A percentile compares a stretch with the other conserved stretches of the same genome.
Conservation (phyloP, 1,140 invertebrate genomes). For the Alviniconcha marisindica region DNA sequence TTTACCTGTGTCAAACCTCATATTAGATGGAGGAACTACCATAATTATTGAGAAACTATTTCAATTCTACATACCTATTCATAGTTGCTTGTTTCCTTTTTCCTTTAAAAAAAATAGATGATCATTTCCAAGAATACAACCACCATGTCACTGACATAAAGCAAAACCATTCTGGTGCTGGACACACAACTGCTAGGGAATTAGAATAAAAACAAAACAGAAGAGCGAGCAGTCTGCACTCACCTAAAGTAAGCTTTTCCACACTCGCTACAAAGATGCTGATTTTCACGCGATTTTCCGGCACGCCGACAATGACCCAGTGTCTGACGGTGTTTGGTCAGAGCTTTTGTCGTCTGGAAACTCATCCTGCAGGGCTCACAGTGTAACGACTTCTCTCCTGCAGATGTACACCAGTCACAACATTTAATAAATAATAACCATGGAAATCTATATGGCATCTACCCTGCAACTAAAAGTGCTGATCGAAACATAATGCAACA, state of each 20-base stretch:
- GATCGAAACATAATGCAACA: too few relatives aligned
- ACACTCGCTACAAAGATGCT: constrained; percentile 63
- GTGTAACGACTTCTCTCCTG: constrained; percentile 62
- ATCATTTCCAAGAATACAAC: background rate
- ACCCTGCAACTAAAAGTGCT: too few relatives aligned
- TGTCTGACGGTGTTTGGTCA: constrained; percentile 65
- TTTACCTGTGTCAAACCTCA: too few relatives aligned
- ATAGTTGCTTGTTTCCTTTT: background rate
- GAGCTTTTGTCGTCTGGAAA: constrained; percentile 60
- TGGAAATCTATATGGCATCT: background rate
- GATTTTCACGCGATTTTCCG: constrained; percentile 57
- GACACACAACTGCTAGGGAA: background rate
- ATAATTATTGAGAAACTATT: too few relatives aligned
- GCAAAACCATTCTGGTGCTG: background rate
- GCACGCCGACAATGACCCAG: constrained; percentile 59
- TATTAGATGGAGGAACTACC: too few relatives aligned
- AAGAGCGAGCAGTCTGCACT: background rate
- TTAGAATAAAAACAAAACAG: background rate
- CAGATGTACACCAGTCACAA: constrained; percentile 28
- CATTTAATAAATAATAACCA: background rate
- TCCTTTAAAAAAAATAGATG: background rate
- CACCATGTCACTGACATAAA: background rate
- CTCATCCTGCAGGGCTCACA: constrained; percentile 58
- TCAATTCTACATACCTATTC: too few relatives aligned
- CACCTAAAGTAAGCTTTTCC: constrained; percentile 62